Evolutionary conservation across 1,140 invertebrate species (phyloP), one percentile per base, ranked within the genome.

Genomic region (Drosophila obscura): DNA sequence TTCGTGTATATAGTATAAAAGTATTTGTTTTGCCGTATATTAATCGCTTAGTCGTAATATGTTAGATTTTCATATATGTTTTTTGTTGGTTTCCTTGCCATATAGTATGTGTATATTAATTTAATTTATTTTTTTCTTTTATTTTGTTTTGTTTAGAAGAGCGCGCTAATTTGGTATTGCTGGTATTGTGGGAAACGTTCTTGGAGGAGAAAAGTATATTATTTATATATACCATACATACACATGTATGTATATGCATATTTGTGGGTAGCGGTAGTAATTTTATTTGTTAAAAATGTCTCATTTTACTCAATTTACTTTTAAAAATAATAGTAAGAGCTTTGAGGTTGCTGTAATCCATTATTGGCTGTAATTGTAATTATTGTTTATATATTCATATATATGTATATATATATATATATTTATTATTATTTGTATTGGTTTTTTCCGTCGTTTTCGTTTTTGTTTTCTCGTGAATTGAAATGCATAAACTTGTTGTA

Each of bases 1-100:
- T 39, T 61, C 39, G 74, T 82, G 74, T 82, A 82, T 78, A 82
- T 61, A 82, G 79, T 82, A 80, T 82, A 82, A 77, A 81, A 77
- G 79, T 73, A 80, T 66, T 79, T 59, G 53, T 60, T 59, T 62
- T 46, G 61, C 11, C 35, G 35, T 66, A 65, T 73, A 59, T 74
- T 73, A 77, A 56, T 53, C 28, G 74, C 55, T 82, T 61, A 75
- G 61, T 57, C 16, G 41, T 73, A 75, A 66, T 56, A 80, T 71
- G 16, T 69, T 77, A 80, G 59, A 59, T 51, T 57, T 22, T 57
- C 2, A 56, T 31, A 52, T 59, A 28, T 69, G 64, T 62, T 45
- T 61, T 61, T 53, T 35, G 58, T 62, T 76, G 66, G 56, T 63
- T 77, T 83, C 67, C 55, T 72, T 83, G 62, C 71, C 74, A 72